Percentiles rank a stretch among this genome's conserved stretches.
Conservation (phyloP, 2,888 invertebrate species). For the Mantis religiosa region DNA sequence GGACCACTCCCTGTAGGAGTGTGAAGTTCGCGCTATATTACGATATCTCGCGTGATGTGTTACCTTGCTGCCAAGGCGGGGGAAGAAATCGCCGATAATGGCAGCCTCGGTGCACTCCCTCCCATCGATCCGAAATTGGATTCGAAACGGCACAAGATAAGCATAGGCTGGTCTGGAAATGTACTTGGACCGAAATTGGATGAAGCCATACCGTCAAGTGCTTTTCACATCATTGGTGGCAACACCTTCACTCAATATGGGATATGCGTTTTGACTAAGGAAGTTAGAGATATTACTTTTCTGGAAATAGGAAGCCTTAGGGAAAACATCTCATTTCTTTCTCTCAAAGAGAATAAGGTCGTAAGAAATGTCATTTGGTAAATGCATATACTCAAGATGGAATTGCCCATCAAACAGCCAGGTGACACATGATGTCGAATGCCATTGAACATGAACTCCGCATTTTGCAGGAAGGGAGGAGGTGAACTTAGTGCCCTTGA, state of each 20-base stretch:
- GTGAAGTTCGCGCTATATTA: not conserved
- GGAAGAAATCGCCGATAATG: not conserved
- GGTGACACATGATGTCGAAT: no score
- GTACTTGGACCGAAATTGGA: not conserved
- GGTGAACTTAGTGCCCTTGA: no score
- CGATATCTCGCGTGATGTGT: not conserved
- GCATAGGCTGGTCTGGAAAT: not conserved
- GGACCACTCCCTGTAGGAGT: not conserved
- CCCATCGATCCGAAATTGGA: not conserved
- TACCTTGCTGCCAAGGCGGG: not conserved
- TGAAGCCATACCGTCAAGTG: not conserved
- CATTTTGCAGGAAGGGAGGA: no score
- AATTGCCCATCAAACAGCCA: no score
- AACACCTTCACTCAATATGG: not conserved
- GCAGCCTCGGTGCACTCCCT: not conserved
- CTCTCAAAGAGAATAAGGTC: not conserved
- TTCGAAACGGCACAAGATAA: not conserved
- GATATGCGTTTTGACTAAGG: not conserved
- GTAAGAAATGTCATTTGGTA: not conserved
- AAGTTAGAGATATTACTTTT: not conserved
- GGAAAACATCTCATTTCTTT: not conserved
- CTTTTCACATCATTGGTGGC: not conserved
- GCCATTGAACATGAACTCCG: no score
- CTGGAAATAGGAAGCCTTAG: not conserved
- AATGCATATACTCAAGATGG: not conserved